Evolutionary conservation across 2,113 vertebrate species (phyloP), one percentile per base, ranked within the genome.

Genomic region (Phoxinus phoxinus): DNA sequence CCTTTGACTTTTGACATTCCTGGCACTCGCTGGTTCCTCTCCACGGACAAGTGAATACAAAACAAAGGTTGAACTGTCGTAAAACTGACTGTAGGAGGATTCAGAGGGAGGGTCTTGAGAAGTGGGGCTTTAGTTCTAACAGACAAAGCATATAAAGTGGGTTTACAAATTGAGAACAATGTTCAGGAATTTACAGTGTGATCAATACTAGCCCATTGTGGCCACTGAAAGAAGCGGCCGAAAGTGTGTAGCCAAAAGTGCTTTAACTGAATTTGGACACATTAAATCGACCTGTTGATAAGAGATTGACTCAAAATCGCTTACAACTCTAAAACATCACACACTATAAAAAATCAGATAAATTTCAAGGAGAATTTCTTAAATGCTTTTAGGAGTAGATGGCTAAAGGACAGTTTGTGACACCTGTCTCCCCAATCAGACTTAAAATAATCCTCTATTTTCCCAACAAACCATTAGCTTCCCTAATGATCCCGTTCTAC

Each of bases 121-220:
- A 86, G 87, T 87, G 89, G 86, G 86, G 84, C 92, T 92, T 93
- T 89, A 86, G 87, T 92, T 86, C 73, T 67, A 72, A 46, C 78
- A 89, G 13, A 94, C 93, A 94, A 94, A 92, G 92, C 81, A 53
- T 90, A 88, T 90, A 90, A 91, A 91, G 91, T 91, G 88, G 91
- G 90, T 91, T 88, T 91, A 93, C 93, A 93, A 93, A 93, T 90
- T 92, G 92, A 92, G 91, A 93, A 93, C 92, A 94, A 94, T 93
- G 91, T 92, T 90, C 79, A 91, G 91, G 93, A 91, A 93, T 93
- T 93, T 93, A 91, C 91, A 90, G 89, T 87, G 74, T 58, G 88
- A 88, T 89, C 90, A 87, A 83, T 89, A 74, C 88, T 80, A 76
- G 78, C 87, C 75, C 79, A 77, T 87, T 90, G 87, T 85, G 21